These are phyloP conservation scores for Gymnoscelis rufifasciata DNA, from an alignment of 2,888 invertebrate species.

Conservation along the genomic window DNA sequence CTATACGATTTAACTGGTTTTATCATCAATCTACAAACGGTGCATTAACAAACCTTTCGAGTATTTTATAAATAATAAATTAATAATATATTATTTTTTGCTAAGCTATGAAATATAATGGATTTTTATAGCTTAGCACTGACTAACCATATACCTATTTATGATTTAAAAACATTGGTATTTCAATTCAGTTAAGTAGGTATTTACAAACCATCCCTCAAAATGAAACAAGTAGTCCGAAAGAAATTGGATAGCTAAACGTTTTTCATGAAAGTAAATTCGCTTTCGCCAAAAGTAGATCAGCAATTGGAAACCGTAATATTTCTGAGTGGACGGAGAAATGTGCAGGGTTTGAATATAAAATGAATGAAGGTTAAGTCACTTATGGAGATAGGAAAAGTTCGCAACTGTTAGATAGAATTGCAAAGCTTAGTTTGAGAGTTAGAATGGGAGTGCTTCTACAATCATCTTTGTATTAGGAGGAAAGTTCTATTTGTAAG, in stretches of 20 bases:
- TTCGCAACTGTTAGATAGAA: slow-evolving; percentile 38
- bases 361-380: slow-evolving; percentile 51
- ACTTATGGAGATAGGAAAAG: slow-evolving; percentile 55
- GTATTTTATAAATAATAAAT: too few relatives aligned
- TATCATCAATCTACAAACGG: too few relatives aligned
- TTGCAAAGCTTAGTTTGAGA: slow-evolving; percentile 20
- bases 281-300: slow-evolving; percentile 13
- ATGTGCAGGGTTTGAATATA: slow-evolving; percentile 49
- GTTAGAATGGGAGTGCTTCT: slow-evolving; percentile 17
- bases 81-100: too few relatives aligned
- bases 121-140: too few relatives aligned
- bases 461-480: slow-evolving; percentile 22
- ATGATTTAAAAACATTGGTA: too few relatives aligned
- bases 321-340: slow-evolving; percentile 44
- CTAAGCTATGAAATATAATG: too few relatives aligned
- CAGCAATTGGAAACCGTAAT: slow-evolving; percentile 32
- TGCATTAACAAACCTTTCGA: too few relatives aligned
- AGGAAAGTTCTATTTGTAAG: slow-evolving; percentile 7
- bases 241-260: neutral
- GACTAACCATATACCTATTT: too few relatives aligned
- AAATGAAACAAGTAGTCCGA: neutral
- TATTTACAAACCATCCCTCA: neutral
- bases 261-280: slow-evolving; percentile 7
- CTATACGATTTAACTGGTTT: too few relatives aligned
- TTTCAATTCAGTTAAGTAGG: too few relatives aligned